Percentiles rank a stretch among this genome's conserved stretches.
These are phyloP conservation scores for Urechis unicinctus DNA, from an alignment of 2,888 invertebrate species.

Conservation along the genomic window DNA sequence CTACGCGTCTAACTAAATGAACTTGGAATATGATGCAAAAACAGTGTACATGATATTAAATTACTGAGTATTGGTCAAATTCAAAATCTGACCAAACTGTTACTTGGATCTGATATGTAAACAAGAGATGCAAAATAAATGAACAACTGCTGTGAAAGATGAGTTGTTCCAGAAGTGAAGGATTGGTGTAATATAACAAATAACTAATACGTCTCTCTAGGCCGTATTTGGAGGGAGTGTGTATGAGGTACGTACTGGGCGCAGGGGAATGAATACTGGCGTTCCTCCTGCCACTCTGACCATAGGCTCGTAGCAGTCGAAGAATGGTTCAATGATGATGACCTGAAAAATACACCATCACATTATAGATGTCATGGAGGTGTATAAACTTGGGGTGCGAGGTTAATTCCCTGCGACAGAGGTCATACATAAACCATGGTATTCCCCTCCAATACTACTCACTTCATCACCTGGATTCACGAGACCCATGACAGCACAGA, in stretches of 20 bases:
- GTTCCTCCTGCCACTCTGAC: slow-evolving; percentile 79
- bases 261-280: slow-evolving; percentile 72
- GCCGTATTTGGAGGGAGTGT: not conserved
- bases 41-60: too few relatives aligned
- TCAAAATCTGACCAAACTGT: too few relatives aligned
- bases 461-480: slow-evolving; percentile 68
- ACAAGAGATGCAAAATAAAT: too few relatives aligned
- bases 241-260: slow-evolving; percentile 5
- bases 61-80: too few relatives aligned
- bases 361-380: not conserved
- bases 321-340: slow-evolving; percentile 96
- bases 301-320: slow-evolving; percentile 97
- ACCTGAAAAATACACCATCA: slow-evolving; percentile 61
- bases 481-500: slow-evolving; percentile 77
- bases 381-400: not conserved
- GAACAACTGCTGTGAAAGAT: too few relatives aligned
- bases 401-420: not conserved
- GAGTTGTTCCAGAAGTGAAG: not conserved
- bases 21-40: too few relatives aligned
- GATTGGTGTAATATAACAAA: not conserved
- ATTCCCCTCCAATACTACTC: slow-evolving; percentile 5
- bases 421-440: not conserved
- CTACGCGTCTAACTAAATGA: too few relatives aligned
- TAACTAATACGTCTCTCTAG: not conserved
- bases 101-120: too few relatives aligned